A percentile compares a stretch with the other conserved stretches of the same genome.
Evolutionary conservation across 2,888 invertebrate genomes (phyloP).

Genomic region (Sesia bembeciformis): DNA sequence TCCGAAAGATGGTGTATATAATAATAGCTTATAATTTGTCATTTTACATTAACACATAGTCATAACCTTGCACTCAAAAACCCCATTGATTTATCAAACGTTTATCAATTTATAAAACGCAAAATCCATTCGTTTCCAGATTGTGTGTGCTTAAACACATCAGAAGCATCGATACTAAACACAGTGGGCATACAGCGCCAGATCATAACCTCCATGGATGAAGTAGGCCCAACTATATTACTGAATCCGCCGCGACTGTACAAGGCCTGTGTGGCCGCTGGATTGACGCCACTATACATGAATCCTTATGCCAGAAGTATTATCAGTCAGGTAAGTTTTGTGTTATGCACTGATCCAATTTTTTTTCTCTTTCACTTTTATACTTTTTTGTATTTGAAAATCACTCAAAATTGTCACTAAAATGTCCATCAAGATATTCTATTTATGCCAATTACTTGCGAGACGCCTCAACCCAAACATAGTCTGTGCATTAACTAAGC

Average conservation of each 20-base stretch:
- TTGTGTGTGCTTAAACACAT: constrained; percentile 72
- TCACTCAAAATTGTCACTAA: too few relatives aligned
- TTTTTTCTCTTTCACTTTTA: not conserved
- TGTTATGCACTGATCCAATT: not conserved
- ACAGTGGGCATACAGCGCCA: constrained; percentile 77
- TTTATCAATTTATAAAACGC: too few relatives aligned
- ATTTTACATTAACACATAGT: too few relatives aligned
- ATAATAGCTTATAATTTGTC: too few relatives aligned
- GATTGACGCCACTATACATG: constrained; percentile 73
- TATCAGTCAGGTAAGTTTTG: constrained; percentile 27
- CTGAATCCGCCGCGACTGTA: constrained; percentile 75
- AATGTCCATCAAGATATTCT: too few relatives aligned
- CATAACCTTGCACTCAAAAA: too few relatives aligned
- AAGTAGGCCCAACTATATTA: constrained; percentile 75
- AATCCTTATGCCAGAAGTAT: constrained; percentile 32
- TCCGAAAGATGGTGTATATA: too few relatives aligned
- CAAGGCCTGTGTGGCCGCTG: constrained; percentile 71
- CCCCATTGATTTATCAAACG: too few relatives aligned
- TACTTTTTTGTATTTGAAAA: too few relatives aligned
- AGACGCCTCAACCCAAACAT: too few relatives aligned
- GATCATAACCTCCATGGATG: constrained; percentile 72
- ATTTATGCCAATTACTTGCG: too few relatives aligned
- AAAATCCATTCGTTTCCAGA: constrained; percentile 30
- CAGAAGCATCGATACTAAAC: constrained; percentile 59
- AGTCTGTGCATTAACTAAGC: too few relatives aligned